Conservation (phyloP, 2,888 invertebrate species). For the Mythimna ferrago region DNA sequence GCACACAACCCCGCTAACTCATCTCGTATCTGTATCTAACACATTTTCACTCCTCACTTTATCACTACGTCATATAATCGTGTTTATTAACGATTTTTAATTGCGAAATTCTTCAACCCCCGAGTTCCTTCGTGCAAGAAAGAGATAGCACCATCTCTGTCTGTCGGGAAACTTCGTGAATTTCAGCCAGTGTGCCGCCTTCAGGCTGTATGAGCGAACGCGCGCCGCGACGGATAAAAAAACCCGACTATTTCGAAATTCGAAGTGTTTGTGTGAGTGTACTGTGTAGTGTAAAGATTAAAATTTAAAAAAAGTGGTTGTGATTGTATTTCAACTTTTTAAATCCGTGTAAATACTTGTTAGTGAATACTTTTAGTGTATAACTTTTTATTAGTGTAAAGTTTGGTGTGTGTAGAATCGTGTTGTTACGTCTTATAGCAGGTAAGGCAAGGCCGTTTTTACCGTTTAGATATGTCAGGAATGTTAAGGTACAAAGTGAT, state of each 20-base stretch:
- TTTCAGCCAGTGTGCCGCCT: slow-evolving; percentile 71
- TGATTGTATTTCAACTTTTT: slow-evolving; percentile 63
- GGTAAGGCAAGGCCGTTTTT: slow-evolving; percentile 64
- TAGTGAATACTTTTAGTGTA: slow-evolving; percentile 35
- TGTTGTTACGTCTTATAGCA: slow-evolving; percentile 52
- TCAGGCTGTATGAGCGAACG: slow-evolving; percentile 63
- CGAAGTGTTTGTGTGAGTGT: slow-evolving; percentile 66
- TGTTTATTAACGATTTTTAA: slow-evolving; percentile 77
- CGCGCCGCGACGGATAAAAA: slow-evolving; percentile 41
- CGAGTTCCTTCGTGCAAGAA: slow-evolving; percentile 63
- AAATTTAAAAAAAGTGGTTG: slow-evolving; percentile 68
- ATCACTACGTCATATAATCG: slow-evolving; percentile 64
- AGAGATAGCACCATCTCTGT: slow-evolving; percentile 55
- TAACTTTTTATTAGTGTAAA: slow-evolving; percentile 55
- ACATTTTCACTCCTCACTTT: slow-evolving; percentile 54
- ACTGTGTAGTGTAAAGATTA: slow-evolving; percentile 50
- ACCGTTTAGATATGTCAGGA: slow-evolving; percentile 49
- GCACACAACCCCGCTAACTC: slow-evolving; percentile 9
- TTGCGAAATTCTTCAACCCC: slow-evolving; percentile 72
- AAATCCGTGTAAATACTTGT: slow-evolving; percentile 46
- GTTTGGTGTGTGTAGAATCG: slow-evolving; percentile 56
- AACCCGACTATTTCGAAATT: slow-evolving; percentile 65
- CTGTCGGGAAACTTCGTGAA: slow-evolving; percentile 66
- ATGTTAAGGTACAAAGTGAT: slow-evolving; percentile 44
- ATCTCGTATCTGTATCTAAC: slow-evolving; percentile 42